phyloP scores from a whole-genome alignment of 2,888 invertebrate species.

The Steromphala cineraria region DNA sequence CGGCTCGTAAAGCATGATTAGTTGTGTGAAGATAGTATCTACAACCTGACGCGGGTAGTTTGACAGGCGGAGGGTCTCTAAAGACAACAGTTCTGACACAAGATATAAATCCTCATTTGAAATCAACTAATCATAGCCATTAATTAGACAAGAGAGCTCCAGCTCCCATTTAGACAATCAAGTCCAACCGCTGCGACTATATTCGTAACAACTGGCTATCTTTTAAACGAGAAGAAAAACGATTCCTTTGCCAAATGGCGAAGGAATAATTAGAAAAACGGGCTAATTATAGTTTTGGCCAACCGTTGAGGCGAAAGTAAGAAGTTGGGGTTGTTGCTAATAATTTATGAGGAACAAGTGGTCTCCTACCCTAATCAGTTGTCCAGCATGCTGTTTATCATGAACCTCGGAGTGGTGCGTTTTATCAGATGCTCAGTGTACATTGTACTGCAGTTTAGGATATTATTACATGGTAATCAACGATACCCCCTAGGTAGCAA shows the following conservation, averaged over 20 bases:
- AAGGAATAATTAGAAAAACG: slow-evolving; percentile 16
- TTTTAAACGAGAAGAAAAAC: slow-evolving; percentile 1
- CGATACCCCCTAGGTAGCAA: not conserved
- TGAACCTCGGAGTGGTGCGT: not conserved
- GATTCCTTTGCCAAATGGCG: not conserved
- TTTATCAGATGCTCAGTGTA: slow-evolving; percentile 6
- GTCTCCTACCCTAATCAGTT: not conserved
- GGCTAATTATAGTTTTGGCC: not conserved
- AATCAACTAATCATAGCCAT: slow-evolving; percentile 16
- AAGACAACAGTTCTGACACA: slow-evolving; percentile 17
- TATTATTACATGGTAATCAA: not conserved
- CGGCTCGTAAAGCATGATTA: slow-evolving; percentile 27
- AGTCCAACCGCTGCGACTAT: not conserved
- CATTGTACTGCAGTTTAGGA: not conserved
- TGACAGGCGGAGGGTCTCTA: not conserved
- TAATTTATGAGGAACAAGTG: slow-evolving; percentile 3
- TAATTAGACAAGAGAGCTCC: not conserved
- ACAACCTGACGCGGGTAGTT: not conserved
- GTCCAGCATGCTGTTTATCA: not conserved
- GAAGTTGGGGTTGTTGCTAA: not conserved
- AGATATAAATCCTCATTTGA: slow-evolving; percentile 29
- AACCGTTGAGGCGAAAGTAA: not conserved
- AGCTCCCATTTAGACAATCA: not conserved
- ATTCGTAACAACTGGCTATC: not conserved
- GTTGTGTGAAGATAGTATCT: not conserved